Base-by-base conservation (phyloP, 37 sponge, comb jelly and placozoan genomes). In the Agelas oroides region DNA sequence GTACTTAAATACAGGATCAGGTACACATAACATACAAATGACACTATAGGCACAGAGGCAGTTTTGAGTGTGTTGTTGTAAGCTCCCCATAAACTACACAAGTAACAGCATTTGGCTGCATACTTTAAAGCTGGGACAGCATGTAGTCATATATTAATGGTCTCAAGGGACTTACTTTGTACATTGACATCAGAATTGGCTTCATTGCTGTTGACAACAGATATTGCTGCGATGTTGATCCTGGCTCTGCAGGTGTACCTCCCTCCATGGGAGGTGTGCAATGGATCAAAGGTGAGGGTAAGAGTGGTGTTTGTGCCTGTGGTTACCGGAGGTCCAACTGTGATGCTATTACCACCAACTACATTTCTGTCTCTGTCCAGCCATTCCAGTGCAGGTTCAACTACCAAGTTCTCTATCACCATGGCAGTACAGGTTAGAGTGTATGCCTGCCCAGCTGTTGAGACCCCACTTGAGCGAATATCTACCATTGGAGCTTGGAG, bases 191-290 rank as follows among this genome's bases (percentile, higher is more conserved):
- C 32, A 25, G 31, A 24, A 18, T 19, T 0, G 5, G 35, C 52
- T n/a, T 5, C n/a, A 65, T 21, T 37, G 28, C 6, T 65, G 23
- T 27, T 1, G 1, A 21, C 24, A 27, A 79, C 1, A 65, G 17
- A 8, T n/a, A 67, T 19, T 18, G 15, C 12, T 28, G 75, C 58
- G 15, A 84, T 54, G 16, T 32, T 21, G 25, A 76, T 67, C 5
- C 24, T 76, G 77, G 75, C 85, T 53, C 27, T 37, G 34, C 85
- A 84, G 57, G 0, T 76, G 77, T 84, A 84, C 69, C 58, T 57
- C 18, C 77, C 85, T 68, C 69, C 85, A 65, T 84, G 77, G 25
- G 85, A 76, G 39, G 85, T 69, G 2, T 57, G 36, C 27, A 84
- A 59, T 38, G 76, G 57, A 56, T 16, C 30, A 40, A 84, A 84